Base-by-base conservation (phyloP, 2,888 invertebrate species). In the Agrilus mali region DNA sequence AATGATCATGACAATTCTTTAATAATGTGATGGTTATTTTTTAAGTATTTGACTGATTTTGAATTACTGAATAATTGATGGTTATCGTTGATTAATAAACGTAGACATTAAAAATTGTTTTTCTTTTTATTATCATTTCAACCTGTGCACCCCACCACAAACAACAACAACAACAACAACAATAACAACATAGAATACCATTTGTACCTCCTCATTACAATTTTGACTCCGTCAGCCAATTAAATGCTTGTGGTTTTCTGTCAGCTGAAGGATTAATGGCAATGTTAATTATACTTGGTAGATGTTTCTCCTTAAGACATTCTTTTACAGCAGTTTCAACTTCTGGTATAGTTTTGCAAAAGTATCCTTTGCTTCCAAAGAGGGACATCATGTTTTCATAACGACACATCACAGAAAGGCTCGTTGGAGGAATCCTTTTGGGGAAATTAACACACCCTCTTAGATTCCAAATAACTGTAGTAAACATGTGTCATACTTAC, bases 171-270 rank as follows among this genome's bases (percentile, higher is more conserved):
- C 13, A 16, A 2, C 20, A 41, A 22, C 3, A 20, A 10, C 40
- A 22, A 15, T 3, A 41, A 22, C n/a, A 20, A 20, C 16, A 36
- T 44, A 43, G 5, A 17, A 20, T 20, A 20, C 4, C 20, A 20
- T 20, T 7, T 20, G 27, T 27, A 27, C 8, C 8, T 10, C 2
- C 57, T n/a, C n/a, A n/a, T 76, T 74, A 89, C 55, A 90, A 70
- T 66, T 94, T 94, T 6, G 93, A 90, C 67, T 90, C 87, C 0
- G 94, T 93, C 5, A 94, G 72, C 94, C 94, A 94, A 60, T 76
- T 82, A 65, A 90, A 93, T 14, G 83, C 77, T 69, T 96, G 96
- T 33, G 86, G 80, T 66, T 94, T 95, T 50, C 95, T 78, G 61
- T 86, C 88, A 12, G 95, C 86, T 48, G 80, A 76, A 4, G 94